Conservation (phyloP, 2,797 vertebrate species). For the Labroides dimidiatus region DNA sequence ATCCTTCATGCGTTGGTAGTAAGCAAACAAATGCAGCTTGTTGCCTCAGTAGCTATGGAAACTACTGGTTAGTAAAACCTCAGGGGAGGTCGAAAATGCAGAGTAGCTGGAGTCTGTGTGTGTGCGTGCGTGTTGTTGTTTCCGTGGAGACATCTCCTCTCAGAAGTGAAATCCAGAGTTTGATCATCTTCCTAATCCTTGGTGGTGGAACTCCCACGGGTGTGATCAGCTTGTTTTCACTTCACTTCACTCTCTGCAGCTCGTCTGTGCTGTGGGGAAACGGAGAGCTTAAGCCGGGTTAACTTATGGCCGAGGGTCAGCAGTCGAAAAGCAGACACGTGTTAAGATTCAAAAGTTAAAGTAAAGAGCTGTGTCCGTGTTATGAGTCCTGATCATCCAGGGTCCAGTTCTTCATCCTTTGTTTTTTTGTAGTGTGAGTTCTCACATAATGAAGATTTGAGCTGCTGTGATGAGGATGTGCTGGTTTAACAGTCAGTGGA, state of each 20-base stretch:
- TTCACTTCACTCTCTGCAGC: conserved; percentile 38
- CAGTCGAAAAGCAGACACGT: too few relatives aligned
- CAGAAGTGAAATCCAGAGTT: conserved; percentile 55
- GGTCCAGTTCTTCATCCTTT: too few relatives aligned
- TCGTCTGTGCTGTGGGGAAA: conserved; percentile 34
- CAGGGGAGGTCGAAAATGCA: conserved; percentile 67
- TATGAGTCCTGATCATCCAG: conserved; percentile 2
- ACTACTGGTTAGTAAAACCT: conserved; percentile 60
- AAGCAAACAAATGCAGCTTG: conserved; percentile 65
- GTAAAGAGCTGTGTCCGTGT: neutral
- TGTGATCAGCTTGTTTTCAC: conserved; percentile 41
- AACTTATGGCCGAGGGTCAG: conserved; percentile 2
- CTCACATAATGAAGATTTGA: too few relatives aligned
- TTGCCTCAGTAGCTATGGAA: conserved; percentile 69
- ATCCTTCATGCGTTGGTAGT: conserved; percentile 50
- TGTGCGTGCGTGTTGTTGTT: conserved; percentile 50
- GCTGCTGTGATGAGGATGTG: too few relatives aligned
- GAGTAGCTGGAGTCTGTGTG: conserved; percentile 52
- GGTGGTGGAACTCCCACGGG: conserved; percentile 38
- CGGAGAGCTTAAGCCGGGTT: neutral
- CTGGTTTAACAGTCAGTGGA: too few relatives aligned
- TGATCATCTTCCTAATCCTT: conserved; percentile 41
- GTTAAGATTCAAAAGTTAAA: neutral
- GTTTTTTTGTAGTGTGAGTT: too few relatives aligned
- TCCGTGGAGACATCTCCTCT: conserved; percentile 61